Evolutionary conservation across 1,140 invertebrate species (phyloP).

Genomic region (Tetraneura akinire): DNA sequence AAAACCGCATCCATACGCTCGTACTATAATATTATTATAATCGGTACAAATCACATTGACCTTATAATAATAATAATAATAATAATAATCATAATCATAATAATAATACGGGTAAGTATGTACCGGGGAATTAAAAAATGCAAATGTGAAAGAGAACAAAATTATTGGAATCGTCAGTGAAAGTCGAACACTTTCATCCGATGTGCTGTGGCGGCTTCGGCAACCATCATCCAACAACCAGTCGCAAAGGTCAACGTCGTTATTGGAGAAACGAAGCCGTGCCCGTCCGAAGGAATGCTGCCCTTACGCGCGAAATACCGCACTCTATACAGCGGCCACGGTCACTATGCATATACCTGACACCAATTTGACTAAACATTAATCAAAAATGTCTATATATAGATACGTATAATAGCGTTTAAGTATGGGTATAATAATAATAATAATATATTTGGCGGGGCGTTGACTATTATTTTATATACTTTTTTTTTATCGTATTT

Average conservation of each 20-base stretch:
- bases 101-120: not conserved
- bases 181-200: constrained; percentile 42
- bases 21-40: no score
- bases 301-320: constrained; percentile 25
- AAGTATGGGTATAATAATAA: no score
- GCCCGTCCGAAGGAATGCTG: constrained; percentile 35
- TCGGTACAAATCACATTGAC: no score
- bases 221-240: constrained; percentile 6
- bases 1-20: no score
- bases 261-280: constrained; percentile 39
- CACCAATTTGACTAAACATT: constrained; percentile 34
- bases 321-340: not conserved
- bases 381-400: constrained; percentile 29
- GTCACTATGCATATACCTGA: constrained; percentile 35
- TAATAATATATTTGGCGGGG: not conserved
- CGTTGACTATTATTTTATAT: no score
- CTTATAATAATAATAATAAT: not conserved
- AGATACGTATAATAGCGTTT: not conserved
- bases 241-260: constrained; percentile 49
- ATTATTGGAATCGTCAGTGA: constrained; percentile 36
- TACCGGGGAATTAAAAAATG: constrained; percentile 4
- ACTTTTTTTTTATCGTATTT: not conserved
- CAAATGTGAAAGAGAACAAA: constrained; percentile 49
- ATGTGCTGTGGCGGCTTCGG: not conserved
- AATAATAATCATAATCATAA: not conserved